Conservation (phyloP, 2,888 invertebrate genomes). For the Pseudanteris insignis region DNA sequence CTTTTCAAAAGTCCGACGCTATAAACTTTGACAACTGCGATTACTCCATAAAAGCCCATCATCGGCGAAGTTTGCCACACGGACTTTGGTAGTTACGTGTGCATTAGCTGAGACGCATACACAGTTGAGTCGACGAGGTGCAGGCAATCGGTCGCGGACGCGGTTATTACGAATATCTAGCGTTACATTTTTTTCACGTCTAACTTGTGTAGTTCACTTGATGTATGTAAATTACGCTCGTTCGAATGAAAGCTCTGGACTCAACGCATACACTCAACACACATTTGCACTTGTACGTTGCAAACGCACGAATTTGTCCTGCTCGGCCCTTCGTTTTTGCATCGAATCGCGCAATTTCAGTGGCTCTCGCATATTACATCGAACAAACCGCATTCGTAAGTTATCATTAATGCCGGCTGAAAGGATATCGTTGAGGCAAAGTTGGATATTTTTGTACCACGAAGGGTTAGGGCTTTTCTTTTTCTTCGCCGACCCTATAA, state of each 20-base stretch:
- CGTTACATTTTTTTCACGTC: slow-evolving; percentile 33
- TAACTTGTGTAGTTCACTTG: slow-evolving; percentile 23
- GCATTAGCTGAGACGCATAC: background rate
- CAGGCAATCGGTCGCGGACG: slow-evolving; percentile 17
- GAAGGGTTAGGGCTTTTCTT: slow-evolving; percentile 1
- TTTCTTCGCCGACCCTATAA: background rate
- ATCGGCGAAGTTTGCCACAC: slow-evolving; percentile 13
- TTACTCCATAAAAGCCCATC: slow-evolving; percentile 25
- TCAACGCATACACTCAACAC: background rate
- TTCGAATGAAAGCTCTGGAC: slow-evolving; percentile 25
- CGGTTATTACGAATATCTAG: slow-evolving; percentile 21
- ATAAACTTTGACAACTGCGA: slow-evolving; percentile 32
- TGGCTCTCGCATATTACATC: slow-evolving; percentile 33
- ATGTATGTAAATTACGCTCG: slow-evolving; percentile 34
- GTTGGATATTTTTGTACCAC: background rate
- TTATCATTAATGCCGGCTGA: slow-evolving; percentile 28
- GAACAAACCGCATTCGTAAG: slow-evolving; percentile 29
- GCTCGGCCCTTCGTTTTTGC: background rate
- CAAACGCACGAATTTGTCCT: background rate
- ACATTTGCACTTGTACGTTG: background rate
- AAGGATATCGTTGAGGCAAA: slow-evolving; percentile 9
- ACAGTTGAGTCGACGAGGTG: slow-evolving; percentile 2
- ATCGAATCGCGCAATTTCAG: slow-evolving; percentile 49
- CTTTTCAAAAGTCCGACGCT: slow-evolving; percentile 19
- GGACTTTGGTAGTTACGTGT: background rate